Base-by-base conservation (phyloP, 2,888 invertebrate genomes). In the Hipparchia sbordonii region DNA sequence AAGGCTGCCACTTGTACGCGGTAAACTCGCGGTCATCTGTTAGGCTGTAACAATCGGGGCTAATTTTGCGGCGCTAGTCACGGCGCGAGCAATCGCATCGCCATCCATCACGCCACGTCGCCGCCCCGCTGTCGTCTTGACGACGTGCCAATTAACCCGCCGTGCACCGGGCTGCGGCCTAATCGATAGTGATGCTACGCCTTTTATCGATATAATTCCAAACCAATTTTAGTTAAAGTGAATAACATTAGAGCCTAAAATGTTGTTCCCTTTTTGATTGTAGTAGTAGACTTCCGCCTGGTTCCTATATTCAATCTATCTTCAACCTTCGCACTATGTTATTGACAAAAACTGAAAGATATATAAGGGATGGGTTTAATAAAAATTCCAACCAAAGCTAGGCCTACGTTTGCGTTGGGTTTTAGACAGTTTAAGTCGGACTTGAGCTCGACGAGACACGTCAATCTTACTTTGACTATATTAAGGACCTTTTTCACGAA, bases 131-230 rank as follows among this genome's bases (percentile, higher is more conserved):
- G 77, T 73, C 78, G 74, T 72, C 77, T 77, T 71, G 76, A 74
- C 76, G 76, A 76, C 72, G 76, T 73, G 77, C 77, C 77, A 78
- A 79, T 79, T 79, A 79, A 78, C 77, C 76, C 76, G 78, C 76
- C 76, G 70, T 66, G 59, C 59, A 57, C 68, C 71, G 70, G 73
- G 52, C 56, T 72, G 52, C 57, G 51, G 56, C 61, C 70, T 70
- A 70, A 68, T 65, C 33, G 48, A 69, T 73, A 73, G 74, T 62
- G 75, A 60, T 71, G 74, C 72, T 12, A 67, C 59, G 54, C 8
- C n/a, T 33, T 39, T 71, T 66, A 51, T 71, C 57, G 70, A 59
- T 59, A 33, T 6, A 0, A 10, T 59, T 33, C 13, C 56, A 13
- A 13, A 23, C 13, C 6, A 13, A 59, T 4, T 10, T 33, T 7